Conservation (phyloP, 2,888 invertebrate species). For the Malacosoma neustria region DNA sequence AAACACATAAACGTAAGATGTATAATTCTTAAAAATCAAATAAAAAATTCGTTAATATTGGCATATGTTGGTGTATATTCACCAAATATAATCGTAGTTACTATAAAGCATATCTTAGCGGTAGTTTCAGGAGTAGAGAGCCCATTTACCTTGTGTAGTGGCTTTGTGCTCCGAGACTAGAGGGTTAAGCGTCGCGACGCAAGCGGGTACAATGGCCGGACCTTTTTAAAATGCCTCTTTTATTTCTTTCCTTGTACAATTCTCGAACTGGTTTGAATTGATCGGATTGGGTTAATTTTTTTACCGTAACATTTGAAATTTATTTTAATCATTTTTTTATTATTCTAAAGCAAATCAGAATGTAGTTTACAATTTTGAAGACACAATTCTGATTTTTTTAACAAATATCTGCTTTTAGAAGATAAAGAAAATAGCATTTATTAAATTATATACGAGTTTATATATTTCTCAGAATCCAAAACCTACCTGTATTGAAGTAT, state of each 20-base stretch:
- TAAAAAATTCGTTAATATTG: not conserved
- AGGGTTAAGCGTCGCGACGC: conserved; percentile 53
- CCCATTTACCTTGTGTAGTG: conserved; percentile 62
- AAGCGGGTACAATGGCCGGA: conserved; percentile 44
- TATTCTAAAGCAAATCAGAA: no score
- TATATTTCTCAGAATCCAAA: no score
- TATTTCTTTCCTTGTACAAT: conserved; percentile 32
- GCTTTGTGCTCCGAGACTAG: conserved; percentile 51
- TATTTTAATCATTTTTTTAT: not conserved
- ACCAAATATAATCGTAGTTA: conserved; percentile 11
- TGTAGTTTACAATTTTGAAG: no score
- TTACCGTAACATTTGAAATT: conserved; percentile 21
- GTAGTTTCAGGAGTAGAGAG: conserved; percentile 50
- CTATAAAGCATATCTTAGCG: conserved; percentile 46
- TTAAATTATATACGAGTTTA: no score
- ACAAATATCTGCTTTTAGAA: no score
- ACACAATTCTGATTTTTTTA: no score
- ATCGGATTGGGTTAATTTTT: conserved; percentile 30
- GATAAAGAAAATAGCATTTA: no score
- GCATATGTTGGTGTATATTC: not conserved
- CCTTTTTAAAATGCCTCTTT: conserved; percentile 49
- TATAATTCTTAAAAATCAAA: no score
- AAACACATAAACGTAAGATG: no score
- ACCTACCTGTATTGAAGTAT: no score
- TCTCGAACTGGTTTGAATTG: conserved; percentile 34